Conservation (phyloP, 2,888 invertebrate genomes). For the Protonemura montana region DNA sequence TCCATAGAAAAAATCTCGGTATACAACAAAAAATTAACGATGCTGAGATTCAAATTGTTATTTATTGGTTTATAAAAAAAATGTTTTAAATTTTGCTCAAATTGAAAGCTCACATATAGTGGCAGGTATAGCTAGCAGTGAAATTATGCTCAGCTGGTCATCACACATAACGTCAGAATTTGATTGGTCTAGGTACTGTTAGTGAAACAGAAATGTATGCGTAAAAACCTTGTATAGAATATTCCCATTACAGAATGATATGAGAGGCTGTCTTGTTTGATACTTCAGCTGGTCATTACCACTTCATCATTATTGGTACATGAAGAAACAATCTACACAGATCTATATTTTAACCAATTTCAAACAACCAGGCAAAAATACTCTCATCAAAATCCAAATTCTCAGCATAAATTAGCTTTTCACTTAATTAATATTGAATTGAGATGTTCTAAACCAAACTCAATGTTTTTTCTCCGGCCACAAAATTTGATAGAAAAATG, state of each 20-base stretch:
- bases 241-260: too few species aligned
- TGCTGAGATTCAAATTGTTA: conserved; percentile 34
- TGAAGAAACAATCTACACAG: neutral
- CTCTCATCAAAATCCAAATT: too few species aligned
- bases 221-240: neutral
- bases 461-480: too few species aligned
- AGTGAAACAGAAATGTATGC: neutral
- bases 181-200: neutral
- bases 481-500: too few species aligned
- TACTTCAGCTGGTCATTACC: neutral
- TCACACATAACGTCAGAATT: neutral
- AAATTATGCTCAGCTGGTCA: neutral
- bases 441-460: too few species aligned
- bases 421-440: too few species aligned
- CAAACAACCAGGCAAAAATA: too few species aligned
- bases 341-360: too few species aligned
- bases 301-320: neutral
- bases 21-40: conserved; percentile 33
- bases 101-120: conserved; percentile 22
- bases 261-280: neutral
- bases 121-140: neutral
- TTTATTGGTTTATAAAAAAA: conserved; percentile 19
- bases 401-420: too few species aligned
- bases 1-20: neutral
- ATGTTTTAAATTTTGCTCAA: neutral